Conservation (phyloP, 2,113 vertebrate genomes). For the Pholis gunnellus region DNA sequence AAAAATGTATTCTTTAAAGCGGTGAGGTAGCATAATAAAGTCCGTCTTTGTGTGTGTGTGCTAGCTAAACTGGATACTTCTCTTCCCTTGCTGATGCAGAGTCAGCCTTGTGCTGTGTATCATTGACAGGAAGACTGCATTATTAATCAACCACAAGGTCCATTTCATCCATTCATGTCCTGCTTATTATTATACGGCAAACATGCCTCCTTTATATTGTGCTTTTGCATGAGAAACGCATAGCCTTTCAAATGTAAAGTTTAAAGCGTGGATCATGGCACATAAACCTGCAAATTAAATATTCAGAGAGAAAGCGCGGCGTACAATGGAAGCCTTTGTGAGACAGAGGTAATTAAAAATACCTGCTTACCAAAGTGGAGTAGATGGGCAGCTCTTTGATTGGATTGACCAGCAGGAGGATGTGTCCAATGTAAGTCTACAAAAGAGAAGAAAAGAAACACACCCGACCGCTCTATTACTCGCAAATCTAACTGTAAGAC, state of each 20-base stretch:
- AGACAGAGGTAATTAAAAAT: neutral
- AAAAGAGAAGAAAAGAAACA: slow-evolving; percentile 53
- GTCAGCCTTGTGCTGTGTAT: slow-evolving; percentile 65
- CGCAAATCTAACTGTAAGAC: neutral
- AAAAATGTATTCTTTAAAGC: neutral
- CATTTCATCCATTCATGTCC: slow-evolving; percentile 58
- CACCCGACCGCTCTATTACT: neutral
- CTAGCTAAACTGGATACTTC: slow-evolving; percentile 27
- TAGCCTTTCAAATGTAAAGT: neutral
- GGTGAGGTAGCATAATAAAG: neutral
- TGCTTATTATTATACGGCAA: slow-evolving; percentile 50
- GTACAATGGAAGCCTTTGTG: neutral
- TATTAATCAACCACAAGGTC: slow-evolving; percentile 79
- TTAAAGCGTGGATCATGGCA: neutral
- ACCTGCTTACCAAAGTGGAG: slow-evolving; percentile 90
- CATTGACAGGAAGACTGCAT: slow-evolving; percentile 81
- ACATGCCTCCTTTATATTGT: neutral
- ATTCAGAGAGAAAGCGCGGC: neutral
- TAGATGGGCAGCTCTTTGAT: slow-evolving; percentile 97
- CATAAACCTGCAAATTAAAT: neutral
- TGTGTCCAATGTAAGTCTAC: slow-evolving; percentile 96
- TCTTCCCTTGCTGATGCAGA: slow-evolving; percentile 42
- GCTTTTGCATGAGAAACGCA: slow-evolving; percentile 6
- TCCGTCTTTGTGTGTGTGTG: neutral
- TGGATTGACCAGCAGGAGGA: slow-evolving; percentile 94